Evolutionary conservation across 1,140 invertebrate genomes (phyloP).

Genomic region (Meloidogyne hapla): DNA sequence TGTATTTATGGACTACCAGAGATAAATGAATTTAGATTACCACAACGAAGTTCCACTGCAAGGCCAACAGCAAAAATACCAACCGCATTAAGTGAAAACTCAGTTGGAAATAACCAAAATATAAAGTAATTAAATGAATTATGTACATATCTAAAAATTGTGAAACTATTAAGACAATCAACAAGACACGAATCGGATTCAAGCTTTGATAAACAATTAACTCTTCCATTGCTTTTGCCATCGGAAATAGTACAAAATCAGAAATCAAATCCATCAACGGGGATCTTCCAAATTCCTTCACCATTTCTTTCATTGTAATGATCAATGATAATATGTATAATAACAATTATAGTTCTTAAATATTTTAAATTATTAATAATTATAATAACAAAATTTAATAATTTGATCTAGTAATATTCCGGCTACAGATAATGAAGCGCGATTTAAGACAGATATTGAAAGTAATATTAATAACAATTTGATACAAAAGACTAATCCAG

Average conservation of each 20-base stretch:
- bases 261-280: not conserved
- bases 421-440: not conserved
- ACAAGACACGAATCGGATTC: not conserved
- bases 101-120: not conserved
- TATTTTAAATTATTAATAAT: too few species aligned
- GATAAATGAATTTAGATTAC: conserved; percentile 35
- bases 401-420: not conserved
- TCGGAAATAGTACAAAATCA: not conserved
- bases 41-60: conserved; percentile 34
- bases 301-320: not conserved
- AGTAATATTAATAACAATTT: not conserved
- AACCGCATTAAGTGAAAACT: not conserved
- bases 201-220: not conserved
- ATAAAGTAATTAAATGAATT: not conserved
- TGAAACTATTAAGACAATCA: not conserved
- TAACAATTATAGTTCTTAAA: not conserved
- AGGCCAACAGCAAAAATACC: not conserved
- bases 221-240: not conserved
- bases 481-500: not conserved
- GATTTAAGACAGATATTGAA: not conserved
- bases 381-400: too few species aligned
- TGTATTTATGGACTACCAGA: conserved; percentile 47
- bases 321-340: not conserved
- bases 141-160: not conserved
- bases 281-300: not conserved